phyloP scores from a whole-genome alignment of 2,113 vertebrate species.

The Lophius piscatorius region DNA sequence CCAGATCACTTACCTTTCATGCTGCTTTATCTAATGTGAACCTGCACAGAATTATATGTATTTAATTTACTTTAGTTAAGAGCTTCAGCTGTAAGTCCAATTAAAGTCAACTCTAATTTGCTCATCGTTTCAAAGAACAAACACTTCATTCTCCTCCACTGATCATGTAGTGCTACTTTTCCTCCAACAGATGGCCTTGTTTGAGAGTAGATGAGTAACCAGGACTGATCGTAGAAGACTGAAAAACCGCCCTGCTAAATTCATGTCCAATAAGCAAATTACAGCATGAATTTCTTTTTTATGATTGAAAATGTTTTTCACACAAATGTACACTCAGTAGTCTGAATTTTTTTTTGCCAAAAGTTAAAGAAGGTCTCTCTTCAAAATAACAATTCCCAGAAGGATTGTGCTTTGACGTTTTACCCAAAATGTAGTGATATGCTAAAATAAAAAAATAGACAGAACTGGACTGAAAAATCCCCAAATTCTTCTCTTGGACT shows the following conservation, averaged over 20 bases:
- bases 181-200: slow-evolving; percentile 71
- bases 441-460: not conserved
- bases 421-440: not conserved
- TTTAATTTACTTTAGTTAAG: not conserved
- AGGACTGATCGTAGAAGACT: not conserved
- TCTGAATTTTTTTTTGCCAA: not conserved
- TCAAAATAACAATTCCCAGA: not conserved
- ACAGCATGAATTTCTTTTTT: not conserved
- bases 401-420: not conserved
- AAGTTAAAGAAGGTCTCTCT: not conserved
- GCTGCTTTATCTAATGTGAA: too few species aligned
- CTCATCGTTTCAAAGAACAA: not conserved
- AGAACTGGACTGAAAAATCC: too few species aligned
- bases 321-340: not conserved
- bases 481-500: too few species aligned
- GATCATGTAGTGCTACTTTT: slow-evolving; percentile 38
- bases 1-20: too few species aligned
- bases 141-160: not conserved
- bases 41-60: too few species aligned
- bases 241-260: not conserved
- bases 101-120: not conserved
- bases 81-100: not conserved
- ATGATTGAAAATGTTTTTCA: not conserved
- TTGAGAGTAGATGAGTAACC: slow-evolving; percentile 57
- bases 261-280: not conserved